Evolutionary conservation across 2,888 invertebrate species (phyloP).

Genomic region (Patella caerulea): DNA sequence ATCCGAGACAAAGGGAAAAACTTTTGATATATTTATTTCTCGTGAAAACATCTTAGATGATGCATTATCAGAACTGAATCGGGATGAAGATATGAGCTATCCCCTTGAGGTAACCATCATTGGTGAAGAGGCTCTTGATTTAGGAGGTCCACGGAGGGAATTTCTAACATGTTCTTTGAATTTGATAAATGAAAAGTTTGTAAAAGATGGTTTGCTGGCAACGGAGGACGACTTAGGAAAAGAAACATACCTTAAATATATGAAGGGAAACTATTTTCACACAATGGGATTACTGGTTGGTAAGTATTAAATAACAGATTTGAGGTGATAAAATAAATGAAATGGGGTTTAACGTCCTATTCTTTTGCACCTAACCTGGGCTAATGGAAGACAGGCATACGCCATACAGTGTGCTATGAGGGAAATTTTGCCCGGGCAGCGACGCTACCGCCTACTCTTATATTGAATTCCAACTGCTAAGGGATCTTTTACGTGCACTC

Average conservation of each 20-base stretch:
- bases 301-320: not conserved
- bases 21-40: not conserved
- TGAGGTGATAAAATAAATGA: too few relatives aligned
- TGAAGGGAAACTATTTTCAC: not conserved
- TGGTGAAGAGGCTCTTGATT: not conserved
- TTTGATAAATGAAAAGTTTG: not conserved
- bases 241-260: not conserved
- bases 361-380: too few relatives aligned
- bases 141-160: not conserved
- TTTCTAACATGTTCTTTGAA: not conserved
- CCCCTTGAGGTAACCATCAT: not conserved
- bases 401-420: too few relatives aligned
- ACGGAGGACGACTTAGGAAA: conserved; percentile 1
- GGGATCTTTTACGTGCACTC: too few relatives aligned
- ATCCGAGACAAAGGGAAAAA: not conserved
- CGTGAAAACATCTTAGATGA: not conserved
- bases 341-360: too few relatives aligned
- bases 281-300: not conserved
- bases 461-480: too few relatives aligned
- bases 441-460: too few relatives aligned
- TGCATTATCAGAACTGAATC: not conserved
- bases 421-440: too few relatives aligned
- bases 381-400: too few relatives aligned
- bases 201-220: not conserved
- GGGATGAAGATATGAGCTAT: not conserved